Conservation (phyloP, 1,140 invertebrate species). For the Mactra quadrangularis region DNA sequence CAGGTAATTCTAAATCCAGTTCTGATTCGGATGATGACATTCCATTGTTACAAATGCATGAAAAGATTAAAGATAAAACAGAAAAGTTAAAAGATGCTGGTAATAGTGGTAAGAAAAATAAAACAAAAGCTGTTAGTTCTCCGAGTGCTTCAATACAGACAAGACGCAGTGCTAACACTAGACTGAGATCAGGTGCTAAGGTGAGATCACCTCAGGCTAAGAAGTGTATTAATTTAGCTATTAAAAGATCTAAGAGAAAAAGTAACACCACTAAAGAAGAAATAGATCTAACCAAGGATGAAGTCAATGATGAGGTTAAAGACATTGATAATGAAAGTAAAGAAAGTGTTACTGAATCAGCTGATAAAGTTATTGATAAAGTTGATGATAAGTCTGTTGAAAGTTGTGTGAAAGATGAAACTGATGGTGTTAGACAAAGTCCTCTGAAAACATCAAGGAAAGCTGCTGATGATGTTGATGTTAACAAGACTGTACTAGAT, state of each 20-base stretch:
- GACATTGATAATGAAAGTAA: background rate
- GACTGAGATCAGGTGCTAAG: conserved; percentile 4
- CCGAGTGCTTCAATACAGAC: conserved; percentile 30
- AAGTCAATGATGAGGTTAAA: background rate
- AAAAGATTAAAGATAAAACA: conserved; percentile 1
- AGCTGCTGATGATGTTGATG: background rate
- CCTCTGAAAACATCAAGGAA: background rate
- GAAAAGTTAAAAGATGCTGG: background rate
- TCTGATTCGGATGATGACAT: conserved; percentile 22
- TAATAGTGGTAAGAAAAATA: background rate
- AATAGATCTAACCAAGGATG: background rate
- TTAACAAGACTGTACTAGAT: conserved; percentile 3
- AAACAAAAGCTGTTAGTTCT: background rate
- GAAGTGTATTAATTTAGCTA: background rate
- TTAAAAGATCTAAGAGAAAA: background rate
- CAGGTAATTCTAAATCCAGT: background rate
- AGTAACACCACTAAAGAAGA: background rate
- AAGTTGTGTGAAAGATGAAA: background rate
- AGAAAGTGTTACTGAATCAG: background rate
- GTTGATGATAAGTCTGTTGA: background rate
- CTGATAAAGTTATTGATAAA: background rate
- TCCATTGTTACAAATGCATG: conserved; percentile 11
- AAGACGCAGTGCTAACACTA: background rate
- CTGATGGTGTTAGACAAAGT: conserved; percentile 5
- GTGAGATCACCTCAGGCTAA: conserved; percentile 11